Evolutionary conservation across 37 sponge, comb jelly and placozoan genomes (phyloP).

Genomic region (Beroe forskalii): DNA sequence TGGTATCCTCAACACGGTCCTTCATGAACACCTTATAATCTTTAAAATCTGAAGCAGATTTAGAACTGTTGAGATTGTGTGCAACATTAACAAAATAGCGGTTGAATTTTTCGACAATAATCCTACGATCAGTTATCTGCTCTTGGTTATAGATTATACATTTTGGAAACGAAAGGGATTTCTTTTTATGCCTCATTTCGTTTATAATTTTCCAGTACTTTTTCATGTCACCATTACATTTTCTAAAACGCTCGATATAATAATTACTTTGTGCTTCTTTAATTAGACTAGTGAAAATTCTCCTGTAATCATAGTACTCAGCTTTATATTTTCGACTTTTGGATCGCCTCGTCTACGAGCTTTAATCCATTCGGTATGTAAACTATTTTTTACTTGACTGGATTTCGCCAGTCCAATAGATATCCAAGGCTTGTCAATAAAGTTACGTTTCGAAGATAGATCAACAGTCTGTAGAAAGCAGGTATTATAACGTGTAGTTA

Average conservation of each 20-base stretch:
- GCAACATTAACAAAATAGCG: neutral
- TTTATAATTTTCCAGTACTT: neutral
- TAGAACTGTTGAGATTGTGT: neutral
- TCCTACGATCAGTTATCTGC: neutral
- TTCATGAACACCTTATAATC: neutral
- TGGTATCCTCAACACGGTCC: neutral
- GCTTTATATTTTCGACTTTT: neutral
- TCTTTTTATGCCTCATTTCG: neutral
- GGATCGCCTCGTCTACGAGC: neutral
- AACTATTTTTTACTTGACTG: neutral
- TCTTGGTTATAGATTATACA: neutral
- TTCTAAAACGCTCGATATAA: neutral
- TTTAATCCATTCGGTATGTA: neutral
- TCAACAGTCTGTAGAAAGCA: neutral
- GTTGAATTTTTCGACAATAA: neutral
- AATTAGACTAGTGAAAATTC: neutral
- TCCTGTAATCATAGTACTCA: neutral
- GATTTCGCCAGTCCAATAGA: neutral
- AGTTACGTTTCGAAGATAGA: neutral
- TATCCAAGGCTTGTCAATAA: neutral
- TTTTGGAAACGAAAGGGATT: neutral
- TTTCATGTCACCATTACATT: constrained; percentile 34
- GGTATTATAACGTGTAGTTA: neutral
- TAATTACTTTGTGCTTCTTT: neutral
- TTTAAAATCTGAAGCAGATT: neutral